Evolutionary conservation across 1,140 invertebrate species (phyloP), one percentile per base, ranked within the genome.

Genomic region (Zaprionus lachaisei): DNA sequence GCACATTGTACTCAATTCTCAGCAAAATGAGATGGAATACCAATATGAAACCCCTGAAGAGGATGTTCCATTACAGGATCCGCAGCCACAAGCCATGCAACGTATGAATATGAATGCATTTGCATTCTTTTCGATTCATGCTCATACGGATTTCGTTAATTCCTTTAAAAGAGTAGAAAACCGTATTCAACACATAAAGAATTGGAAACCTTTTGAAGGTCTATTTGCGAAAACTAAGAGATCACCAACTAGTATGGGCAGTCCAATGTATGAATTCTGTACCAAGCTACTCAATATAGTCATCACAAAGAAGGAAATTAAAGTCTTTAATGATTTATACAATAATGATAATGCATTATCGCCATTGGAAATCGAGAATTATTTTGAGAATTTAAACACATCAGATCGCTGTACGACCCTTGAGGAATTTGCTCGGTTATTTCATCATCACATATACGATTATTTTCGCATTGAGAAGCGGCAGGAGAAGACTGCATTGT

Each of bases 61-160:
- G 4, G 9, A 44, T 9, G 9, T 37, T 9, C 20, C 22, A 11
- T 12, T 51, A 3, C 17, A 5, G 11, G 20, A 51, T 1, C n/a
- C 22, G 0, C 47, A 51, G 20, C 4, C 28, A 26, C 9, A 20
- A 12, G 9, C n/a, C 2, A n/a, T 22, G 4, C n/a, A 58, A 9
- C 81, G 73, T 20, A 70, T 73, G 11, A 62, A 17, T 15, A 28
- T 22, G 5, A 71, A 83, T 57, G 78, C 56, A 0, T 84, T 84
- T 61, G 62, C 20, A 22, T 81, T 71, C 17, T 81, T 73, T 14
- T 49, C 54, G 11, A 67, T 83, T 4, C 38, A 73, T 34, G 61
- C 51, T 2, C 44, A 44, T 3, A 49, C 49, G 0, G 80, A 79
- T 41, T 75, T 82, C 15, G 22, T 56, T 37, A 14, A 60, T 15